Evolutionary conservation across 2,797 vertebrate species (phyloP).

Genomic region (Vultur gryphus): DNA sequence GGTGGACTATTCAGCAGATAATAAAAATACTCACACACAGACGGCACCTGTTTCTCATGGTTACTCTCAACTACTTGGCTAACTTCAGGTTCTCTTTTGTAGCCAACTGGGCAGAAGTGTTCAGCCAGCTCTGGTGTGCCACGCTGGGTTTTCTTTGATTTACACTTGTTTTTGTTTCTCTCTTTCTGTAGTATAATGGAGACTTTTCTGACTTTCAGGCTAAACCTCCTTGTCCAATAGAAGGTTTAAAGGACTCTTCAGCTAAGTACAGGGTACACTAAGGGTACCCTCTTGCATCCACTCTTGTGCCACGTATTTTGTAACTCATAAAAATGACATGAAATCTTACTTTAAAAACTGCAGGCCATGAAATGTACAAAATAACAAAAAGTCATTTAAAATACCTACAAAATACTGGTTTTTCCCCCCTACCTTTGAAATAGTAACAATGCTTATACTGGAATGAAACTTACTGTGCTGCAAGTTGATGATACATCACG

Average conservation of each 20-base stretch:
- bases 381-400: neutral
- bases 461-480: neutral
- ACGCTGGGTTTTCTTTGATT: neutral
- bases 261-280: neutral
- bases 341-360: neutral
- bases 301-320: neutral
- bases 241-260: neutral
- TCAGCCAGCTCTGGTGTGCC: neutral
- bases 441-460: neutral
- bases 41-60: neutral
- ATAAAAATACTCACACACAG: neutral
- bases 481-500: neutral
- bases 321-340: neutral
- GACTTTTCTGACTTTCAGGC: neutral
- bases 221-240: neutral
- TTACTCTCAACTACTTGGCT: neutral
- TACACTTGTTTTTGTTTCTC: neutral
- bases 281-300: neutral
- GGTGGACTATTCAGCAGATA: neutral
- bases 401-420: neutral
- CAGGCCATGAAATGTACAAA: neutral
- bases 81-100: neutral
- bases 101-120: neutral
- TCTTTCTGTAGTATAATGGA: neutral
- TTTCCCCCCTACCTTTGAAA: neutral